Evolutionary conservation across 2,888 invertebrate species (phyloP).

Genomic region (Theretra japonica): DNA sequence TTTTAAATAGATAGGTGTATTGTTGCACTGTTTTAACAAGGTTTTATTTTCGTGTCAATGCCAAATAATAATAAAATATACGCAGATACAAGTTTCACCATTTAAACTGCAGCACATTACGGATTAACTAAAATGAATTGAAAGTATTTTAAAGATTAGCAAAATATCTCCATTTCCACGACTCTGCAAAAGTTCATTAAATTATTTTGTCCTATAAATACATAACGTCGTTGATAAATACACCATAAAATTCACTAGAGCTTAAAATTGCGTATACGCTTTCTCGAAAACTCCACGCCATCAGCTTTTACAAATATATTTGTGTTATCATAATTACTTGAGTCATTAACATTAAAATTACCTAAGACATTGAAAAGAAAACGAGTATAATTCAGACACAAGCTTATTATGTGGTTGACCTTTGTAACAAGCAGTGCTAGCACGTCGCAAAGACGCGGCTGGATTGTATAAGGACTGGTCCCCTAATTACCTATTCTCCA

Average conservation of each 20-base stretch:
- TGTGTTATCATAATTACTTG: constrained; percentile 40
- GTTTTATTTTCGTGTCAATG: neutral
- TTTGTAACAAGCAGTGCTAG: constrained; percentile 17
- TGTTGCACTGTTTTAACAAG: neutral
- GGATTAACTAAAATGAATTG: too few species aligned
- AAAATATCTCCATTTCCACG: too few species aligned
- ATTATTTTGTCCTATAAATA: too few species aligned
- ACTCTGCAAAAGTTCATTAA: too few species aligned
- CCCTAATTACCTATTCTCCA: neutral
- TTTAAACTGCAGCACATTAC: too few species aligned
- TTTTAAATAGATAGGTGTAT: neutral
- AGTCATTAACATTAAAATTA: constrained; percentile 45
- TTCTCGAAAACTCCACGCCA: neutral
- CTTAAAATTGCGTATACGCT: neutral
- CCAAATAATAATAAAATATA: neutral
- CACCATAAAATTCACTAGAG: too few species aligned
- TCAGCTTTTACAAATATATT: constrained; percentile 33
- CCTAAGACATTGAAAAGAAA: constrained; percentile 48
- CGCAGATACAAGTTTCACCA: too few species aligned
- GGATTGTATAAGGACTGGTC: neutral
- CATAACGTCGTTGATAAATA: too few species aligned
- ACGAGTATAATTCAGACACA: constrained; percentile 48
- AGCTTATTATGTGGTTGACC: constrained; percentile 17
- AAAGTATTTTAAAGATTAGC: too few species aligned
- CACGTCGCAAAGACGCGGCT: constrained; percentile 14